Evolutionary conservation across 2,797 vertebrate species (phyloP).

Genomic region (Myiotriccus ornatus): DNA sequence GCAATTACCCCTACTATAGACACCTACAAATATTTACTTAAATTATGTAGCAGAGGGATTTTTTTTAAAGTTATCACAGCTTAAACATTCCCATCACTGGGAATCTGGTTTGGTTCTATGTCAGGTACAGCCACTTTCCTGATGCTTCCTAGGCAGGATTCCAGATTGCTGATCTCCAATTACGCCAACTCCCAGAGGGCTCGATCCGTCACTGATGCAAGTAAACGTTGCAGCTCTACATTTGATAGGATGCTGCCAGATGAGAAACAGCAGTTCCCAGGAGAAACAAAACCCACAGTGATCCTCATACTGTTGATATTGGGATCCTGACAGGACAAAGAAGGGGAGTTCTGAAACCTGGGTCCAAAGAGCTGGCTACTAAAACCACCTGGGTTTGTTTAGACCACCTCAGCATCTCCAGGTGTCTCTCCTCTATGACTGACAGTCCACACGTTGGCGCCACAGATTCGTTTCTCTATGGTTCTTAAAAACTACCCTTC

Average conservation of each 20-base stretch:
- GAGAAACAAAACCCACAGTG: not conserved
- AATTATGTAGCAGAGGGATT: not conserved
- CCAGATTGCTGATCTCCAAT: constrained; percentile 27
- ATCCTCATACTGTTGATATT: rapidly evolving
- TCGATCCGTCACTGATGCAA: not conserved
- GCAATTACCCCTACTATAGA: constrained; percentile 8
- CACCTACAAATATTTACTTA: constrained; percentile 58
- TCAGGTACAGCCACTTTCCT: not conserved
- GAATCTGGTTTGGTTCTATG: not conserved
- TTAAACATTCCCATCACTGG: constrained; percentile 11
- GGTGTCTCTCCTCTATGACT: not conserved
- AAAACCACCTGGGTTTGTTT: not conserved
- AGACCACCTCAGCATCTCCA: not conserved
- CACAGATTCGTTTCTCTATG: not conserved
- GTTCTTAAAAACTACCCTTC: not conserved
- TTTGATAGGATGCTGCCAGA: not conserved
- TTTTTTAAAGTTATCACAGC: not conserved
- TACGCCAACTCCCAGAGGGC: not conserved
- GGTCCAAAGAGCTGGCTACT: not conserved
- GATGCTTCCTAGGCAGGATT: constrained; percentile 40
- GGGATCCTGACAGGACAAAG: not conserved
- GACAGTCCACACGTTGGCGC: rapidly evolving
- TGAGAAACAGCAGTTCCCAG: not conserved
- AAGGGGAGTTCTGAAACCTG: rapidly evolving
- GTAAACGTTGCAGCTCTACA: not conserved